Evolutionary conservation across 2,113 vertebrate genomes (phyloP), one percentile per base, ranked within the genome.

Genomic region (Gopherus evgoodei): DNA sequence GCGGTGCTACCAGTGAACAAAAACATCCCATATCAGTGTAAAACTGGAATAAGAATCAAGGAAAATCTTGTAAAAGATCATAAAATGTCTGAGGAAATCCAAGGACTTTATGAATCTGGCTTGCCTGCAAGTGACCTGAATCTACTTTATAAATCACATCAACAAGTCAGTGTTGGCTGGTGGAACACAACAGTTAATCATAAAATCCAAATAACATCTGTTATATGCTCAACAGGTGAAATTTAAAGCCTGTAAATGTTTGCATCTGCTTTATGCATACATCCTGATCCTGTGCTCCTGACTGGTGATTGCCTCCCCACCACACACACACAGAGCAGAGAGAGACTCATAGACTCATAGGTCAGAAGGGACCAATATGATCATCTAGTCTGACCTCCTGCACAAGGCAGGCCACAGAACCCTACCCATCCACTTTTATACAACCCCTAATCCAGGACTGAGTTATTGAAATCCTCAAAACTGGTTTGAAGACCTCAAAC

Each of bases 161-260:
- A 94, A 91, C 94, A 95, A 97, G 88, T 82, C 89, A 96, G 90
- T 52, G 50, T 0, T 92, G 89, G 95, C 92, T 92, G 94, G 93
- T 38, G 89, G 56, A 94, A 95, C 79, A 90, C 86, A 97, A 95
- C 88, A 94, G 81, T 92, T 97, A 95, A 96, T 95, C 90, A 93
- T 75, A 93, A 97, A 97, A 92, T 89, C 87, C 0, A 0, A 96
- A 94, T 91, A 96, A 95, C 89, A 96, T 97, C 94, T 94, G 97
- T 95, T 96, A 95, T 94, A 50, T 47, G 84, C 95, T 97, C 95
- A 94, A 90, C 49, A 86, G 95, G 84, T 96, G 96, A 96, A 95
- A 94, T 96, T 95, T 96, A 97, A 97, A 97, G 91, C 89, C 95
- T 93, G 5, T 97, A 97, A 97, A 97, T 83, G 95, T 96, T 97